These are phyloP conservation scores for Melitaea cinxia DNA, from an alignment of 1,140 invertebrate species.

Conservation along the genomic window DNA sequence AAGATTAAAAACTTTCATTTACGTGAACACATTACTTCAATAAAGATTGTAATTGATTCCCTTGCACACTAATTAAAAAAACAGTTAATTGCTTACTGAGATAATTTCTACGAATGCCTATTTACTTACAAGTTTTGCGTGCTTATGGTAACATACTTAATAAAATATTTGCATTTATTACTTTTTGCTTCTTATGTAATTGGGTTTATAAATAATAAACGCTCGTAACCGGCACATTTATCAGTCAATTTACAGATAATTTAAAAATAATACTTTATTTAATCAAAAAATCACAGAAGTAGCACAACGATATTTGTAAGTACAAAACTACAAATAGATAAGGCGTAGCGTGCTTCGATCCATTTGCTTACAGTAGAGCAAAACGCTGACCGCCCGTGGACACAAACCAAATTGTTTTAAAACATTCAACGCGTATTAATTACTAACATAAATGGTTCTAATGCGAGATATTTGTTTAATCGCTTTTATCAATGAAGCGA, in stretches of 20 bases:
- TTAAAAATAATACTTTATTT: no score
- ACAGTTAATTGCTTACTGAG: slow-evolving; percentile 7
- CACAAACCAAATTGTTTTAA: slow-evolving; percentile 46
- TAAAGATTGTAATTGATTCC: slow-evolving; percentile 16
- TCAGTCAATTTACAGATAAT: no score
- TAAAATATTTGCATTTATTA: not conserved
- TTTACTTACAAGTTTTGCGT: slow-evolving; percentile 12
- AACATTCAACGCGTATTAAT: slow-evolving; percentile 64
- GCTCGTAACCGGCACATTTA: not conserved
- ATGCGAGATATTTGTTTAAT: slow-evolving; percentile 52
- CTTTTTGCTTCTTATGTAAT: not conserved
- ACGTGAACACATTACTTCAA: not conserved
- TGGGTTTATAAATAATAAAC: not conserved
- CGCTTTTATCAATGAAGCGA: not conserved
- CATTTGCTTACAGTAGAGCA: slow-evolving; percentile 52
- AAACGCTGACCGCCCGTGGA: slow-evolving; percentile 50
- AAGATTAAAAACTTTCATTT: not conserved
- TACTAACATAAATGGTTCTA: slow-evolving; percentile 67
- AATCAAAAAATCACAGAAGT: not conserved
- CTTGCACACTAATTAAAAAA: slow-evolving; percentile 14
- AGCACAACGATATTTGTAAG: slow-evolving; percentile 3
- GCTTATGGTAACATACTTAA: not conserved
- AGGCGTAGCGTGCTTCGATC: slow-evolving; percentile 50
- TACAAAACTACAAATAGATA: slow-evolving; percentile 32
- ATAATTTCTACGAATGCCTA: slow-evolving; percentile 21